Evolutionary conservation across 2,888 invertebrate genomes (phyloP), one percentile per base, ranked within the genome.

Genomic region (Eilema sororculum): DNA sequence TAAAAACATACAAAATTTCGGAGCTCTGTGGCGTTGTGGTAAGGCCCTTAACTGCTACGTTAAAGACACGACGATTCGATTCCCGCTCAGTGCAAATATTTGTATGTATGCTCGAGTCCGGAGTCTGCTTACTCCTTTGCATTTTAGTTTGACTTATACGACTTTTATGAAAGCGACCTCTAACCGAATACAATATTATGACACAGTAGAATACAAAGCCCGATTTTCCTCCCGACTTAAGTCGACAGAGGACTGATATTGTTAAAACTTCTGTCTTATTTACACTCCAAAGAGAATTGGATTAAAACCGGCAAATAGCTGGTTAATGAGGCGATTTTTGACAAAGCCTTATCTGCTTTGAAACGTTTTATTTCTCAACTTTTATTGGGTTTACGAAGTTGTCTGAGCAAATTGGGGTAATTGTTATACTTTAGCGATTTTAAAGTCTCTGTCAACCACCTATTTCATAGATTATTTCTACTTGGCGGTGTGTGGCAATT

Each of bases 241-340:
- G 25, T 63, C 24, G 41, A 20, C 25, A 41, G 28, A 65, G 30
- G 52, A 65, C n/a, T 30, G 12, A 65, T 24, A 24, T 56, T n/a
- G 9, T 57, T 20, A 20, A 46, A 65, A 57, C 56, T 65, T 52
- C 13, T n/a, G 1, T 30, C 20, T 28, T 25, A 52, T 28, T 46
- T 56, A 30, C 52, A 13, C n/a, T 52, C 13, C n/a, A 30, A 64
- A 6, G 62, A 24, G 24, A 22, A 56, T 56, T 52, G 52, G 52
- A 65, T 63, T 52, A 52, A 52, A 64, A 52, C 64, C 5, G 28
- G 52, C 52, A 64, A 46, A 64, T 52, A 64, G 52, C 28, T 13
- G 52, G 10, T 52, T 46, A 64, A 64, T 52, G 52, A 65, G 65
- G 56, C 16, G n/a, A 65, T 65, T 33, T 65, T 57, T 65, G 24